Evolutionary conservation across 2,888 invertebrate species (phyloP), one percentile per base, ranked within the genome.

Genomic region (Megastigmus dorsalis): DNA sequence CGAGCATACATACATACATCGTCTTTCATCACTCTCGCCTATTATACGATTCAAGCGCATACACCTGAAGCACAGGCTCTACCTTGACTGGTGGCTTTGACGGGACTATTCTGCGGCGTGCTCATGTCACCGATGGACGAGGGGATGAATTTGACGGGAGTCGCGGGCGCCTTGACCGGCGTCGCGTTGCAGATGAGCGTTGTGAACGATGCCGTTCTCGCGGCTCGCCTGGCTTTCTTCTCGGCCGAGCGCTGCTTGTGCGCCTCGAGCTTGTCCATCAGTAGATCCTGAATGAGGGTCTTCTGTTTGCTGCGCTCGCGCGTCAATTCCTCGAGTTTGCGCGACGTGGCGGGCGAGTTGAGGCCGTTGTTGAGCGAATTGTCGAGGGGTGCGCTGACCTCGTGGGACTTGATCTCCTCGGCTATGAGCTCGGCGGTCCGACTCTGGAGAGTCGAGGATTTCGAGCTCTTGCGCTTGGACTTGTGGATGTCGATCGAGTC

Each of bases 261-360:
- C 1, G 92, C 91, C 80, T 92, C 91, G 81, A 95, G 89, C 86
- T 94, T 93, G 83, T 94, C 95, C 91, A 96, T 92, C 63, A 96
- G 93, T 88, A 96, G 89, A 85, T 95, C 93, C 82, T 95, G 92
- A 55, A 96, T 94, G 28, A 96, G 90, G 84, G 93, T 94, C 78
- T 95, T 95, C 87, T 96, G 95, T 83, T 95, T 93, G 43, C 93
- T 93, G 68, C 95, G 90, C 84, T 95, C 95, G 83, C 93, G 92
- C 77, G 93, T 93, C 38, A 96, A 91, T 88, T 94, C 93, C 84
- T 95, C 94, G 67, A 94, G 90, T 84, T 93, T 93, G 71, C 92
- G 90, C 1, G 91, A 91, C 2, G 93, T 90, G 60, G 92, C 89
- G 70, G 89, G 87, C 0, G 91, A 85, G 82, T 90, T 87, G 6